Percentiles rank a stretch among this genome's conserved stretches.
Conservation (phyloP, 2,797 vertebrate species). For the Hoplostethus mediterraneus region DNA sequence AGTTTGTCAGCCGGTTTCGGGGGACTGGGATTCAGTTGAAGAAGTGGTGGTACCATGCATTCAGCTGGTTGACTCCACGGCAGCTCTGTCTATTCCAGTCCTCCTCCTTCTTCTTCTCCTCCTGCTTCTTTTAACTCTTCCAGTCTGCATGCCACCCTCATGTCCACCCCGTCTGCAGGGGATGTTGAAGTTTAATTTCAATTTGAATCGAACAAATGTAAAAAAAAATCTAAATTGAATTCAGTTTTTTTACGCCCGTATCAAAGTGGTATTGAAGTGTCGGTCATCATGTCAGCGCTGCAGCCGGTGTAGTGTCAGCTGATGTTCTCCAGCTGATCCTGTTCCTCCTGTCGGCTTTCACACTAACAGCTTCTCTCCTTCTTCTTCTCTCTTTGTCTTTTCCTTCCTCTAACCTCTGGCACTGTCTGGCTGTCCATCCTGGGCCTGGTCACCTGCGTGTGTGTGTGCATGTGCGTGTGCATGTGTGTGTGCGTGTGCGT, state of each 20-base stretch:
- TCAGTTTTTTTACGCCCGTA: not conserved
- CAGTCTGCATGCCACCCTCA: too few species aligned
- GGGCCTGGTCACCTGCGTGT: slow-evolving; percentile 75
- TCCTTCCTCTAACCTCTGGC: slow-evolving; percentile 75
- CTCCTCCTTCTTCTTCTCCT: too few species aligned
- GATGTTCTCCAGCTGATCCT: slow-evolving; percentile 64
- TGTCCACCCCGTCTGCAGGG: too few species aligned
- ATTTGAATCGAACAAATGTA: too few species aligned
- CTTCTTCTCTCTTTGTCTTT: slow-evolving; percentile 48
- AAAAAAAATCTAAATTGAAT: too few species aligned
- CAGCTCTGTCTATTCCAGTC: too few species aligned
- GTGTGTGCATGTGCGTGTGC: slow-evolving; percentile 35
- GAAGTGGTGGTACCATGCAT: too few species aligned
- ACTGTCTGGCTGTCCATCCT: slow-evolving; percentile 75
- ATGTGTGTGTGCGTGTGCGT: slow-evolving; percentile 19
- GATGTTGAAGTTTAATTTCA: too few species aligned
- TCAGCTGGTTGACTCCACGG: too few species aligned
- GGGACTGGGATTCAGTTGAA: too few species aligned
- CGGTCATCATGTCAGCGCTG: not conserved
- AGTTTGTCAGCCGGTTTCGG: too few species aligned
- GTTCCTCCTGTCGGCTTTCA: slow-evolving; percentile 51
- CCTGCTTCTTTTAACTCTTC: too few species aligned
- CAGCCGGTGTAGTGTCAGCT: slow-evolving; percentile 13
- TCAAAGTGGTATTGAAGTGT: not conserved
- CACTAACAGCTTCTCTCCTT: slow-evolving; percentile 69